Evolutionary conservation across 2,888 invertebrate species (phyloP), one percentile per base, ranked within the genome.

Genomic region (Sarcophaga subvicina): DNA sequence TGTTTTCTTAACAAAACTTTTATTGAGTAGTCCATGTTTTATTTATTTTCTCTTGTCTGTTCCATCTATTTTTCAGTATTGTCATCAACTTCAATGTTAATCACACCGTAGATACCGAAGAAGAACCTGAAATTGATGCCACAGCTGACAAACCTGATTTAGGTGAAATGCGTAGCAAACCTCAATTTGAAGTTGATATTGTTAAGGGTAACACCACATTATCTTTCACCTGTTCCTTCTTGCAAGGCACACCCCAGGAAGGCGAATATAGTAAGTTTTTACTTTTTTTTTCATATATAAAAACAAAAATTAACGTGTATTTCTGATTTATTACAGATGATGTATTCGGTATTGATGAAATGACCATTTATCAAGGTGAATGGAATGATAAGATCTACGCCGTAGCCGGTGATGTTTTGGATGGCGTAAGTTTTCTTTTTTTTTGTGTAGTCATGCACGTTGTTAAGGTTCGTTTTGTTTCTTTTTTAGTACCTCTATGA

Each of bases 401-500:
- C 4, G 98, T 99, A 10, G 97, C 98, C 83, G 99, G 99, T 70
- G 98, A 98, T 92, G 97, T 99, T 85, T 95, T 99, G 79, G 99
- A 99, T 94, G 98, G 98, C 90, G 98, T 98, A 94, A 95, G 96
- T 89, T 64, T 66, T 84, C 4, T 64, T 14, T 72, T 27, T 25
- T 20, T 12, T n/a, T 54, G 10, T 14, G 10, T n/a, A 8, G 25
- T 25, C 1, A 47, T 3, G 54, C 6, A 47, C 20, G 27, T 66
- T 70, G 22, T 17, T 27, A 20, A 8, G 3, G n/a, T 59, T 77
- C 4, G 10, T 25, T 70, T 62, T 66, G 37, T 63, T 2, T 17
- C 75, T 84, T 82, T 95, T 95, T 20, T 94, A 98, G 98, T 98
- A 98, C 91, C 94, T 99, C 78, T 99, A 99, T 92, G 99, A 99